These are phyloP conservation scores for Pseudomyrmex sp. DNA, from an alignment of 1,140 invertebrate genomes.

Conservation along the genomic window DNA sequence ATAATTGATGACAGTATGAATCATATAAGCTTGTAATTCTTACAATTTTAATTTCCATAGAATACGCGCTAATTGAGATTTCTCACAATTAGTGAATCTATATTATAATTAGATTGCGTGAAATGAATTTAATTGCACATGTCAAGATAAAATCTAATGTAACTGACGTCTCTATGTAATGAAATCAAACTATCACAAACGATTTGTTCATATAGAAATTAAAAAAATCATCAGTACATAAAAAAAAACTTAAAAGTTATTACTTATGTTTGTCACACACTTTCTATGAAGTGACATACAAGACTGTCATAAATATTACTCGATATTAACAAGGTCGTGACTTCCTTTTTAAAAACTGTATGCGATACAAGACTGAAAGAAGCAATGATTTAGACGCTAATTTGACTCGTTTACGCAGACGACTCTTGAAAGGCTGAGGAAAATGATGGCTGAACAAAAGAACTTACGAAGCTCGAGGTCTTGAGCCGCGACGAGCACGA, in stretches of 20 bases:
- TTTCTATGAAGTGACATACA: neutral
- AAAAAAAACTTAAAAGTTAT: neutral
- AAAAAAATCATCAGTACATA: neutral
- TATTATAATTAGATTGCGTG: neutral
- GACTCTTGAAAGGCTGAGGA: neutral
- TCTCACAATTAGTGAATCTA: neutral
- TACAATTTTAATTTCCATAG: no score
- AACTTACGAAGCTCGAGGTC: conserved; percentile 80
- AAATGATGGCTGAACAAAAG: conserved; percentile 28
- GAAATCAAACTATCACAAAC: no score
- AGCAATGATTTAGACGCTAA: neutral
- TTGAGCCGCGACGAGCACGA: conserved; percentile 58
- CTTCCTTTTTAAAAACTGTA: no score
- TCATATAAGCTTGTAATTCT: neutral
- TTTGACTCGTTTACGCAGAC: neutral
- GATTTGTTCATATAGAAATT: neutral
- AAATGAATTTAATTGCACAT: no score
- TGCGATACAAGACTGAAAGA: neutral
- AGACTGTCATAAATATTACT: neutral
- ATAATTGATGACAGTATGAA: neutral
- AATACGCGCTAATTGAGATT: no score
- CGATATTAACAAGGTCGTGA: no score
- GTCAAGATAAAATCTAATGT: no score
- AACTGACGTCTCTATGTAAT: no score
- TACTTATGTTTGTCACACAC: no score